These are phyloP conservation scores for Crypturellus tataupa DNA, from an alignment of 2,797 vertebrate species.

Conservation along the genomic window DNA sequence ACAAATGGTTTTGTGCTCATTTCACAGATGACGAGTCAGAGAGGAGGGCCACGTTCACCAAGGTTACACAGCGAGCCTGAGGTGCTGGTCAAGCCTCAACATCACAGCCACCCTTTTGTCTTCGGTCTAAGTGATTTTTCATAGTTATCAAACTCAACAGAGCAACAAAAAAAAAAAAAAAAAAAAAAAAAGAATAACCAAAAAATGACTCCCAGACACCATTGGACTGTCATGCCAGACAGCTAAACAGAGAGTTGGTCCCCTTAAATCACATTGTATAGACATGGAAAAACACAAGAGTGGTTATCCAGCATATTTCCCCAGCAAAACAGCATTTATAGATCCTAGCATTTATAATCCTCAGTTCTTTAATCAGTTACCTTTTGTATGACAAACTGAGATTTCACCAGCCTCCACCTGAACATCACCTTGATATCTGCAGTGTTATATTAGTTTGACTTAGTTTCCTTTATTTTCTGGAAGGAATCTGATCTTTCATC, in stretches of 20 bases:
- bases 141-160: not conserved
- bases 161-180: not conserved
- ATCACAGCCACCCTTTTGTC: not conserved
- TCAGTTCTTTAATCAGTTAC: not conserved
- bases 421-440: not conserved
- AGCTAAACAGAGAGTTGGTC: not conserved
- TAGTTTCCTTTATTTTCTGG: not conserved
- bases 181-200: not conserved
- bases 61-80: not conserved
- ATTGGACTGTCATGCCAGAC: not conserved
- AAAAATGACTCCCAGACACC: not conserved
- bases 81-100: accelerated
- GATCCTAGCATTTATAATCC: not conserved
- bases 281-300: not conserved
- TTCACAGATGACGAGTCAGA: not conserved
- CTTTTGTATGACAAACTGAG: not conserved
- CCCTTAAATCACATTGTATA: not conserved
- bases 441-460: not conserved
- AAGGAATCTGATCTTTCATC: not conserved
- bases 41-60: not conserved
- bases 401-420: not conserved
- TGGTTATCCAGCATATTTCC: not conserved
- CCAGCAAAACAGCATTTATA: not conserved
- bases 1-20: not conserved
- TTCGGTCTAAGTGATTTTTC: not conserved